Percentiles rank a stretch among this genome's conserved stretches.
Evolutionary conservation across 2,113 vertebrate genomes (phyloP).

Genomic region (Athene cunicularia): DNA sequence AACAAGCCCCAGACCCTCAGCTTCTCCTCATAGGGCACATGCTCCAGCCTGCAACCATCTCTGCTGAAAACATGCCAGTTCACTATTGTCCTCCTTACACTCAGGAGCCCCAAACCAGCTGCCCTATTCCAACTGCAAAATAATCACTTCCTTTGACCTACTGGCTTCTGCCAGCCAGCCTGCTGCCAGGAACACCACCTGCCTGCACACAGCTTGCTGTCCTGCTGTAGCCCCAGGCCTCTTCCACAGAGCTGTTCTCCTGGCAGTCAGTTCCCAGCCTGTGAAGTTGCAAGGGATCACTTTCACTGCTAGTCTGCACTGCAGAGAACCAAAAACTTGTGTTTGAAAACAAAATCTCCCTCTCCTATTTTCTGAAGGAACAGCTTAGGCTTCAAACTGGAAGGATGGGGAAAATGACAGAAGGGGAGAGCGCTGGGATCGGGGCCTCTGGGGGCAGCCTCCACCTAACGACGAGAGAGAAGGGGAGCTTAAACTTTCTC

Average conservation of each 20-base stretch:
- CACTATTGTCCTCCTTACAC: not conserved
- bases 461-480: not conserved
- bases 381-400: not conserved
- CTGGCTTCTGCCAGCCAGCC: not conserved
- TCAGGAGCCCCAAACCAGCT: not conserved
- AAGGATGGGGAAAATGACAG: no score
- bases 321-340: not conserved
- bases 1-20: not conserved
- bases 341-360: not conserved
- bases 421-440: not conserved
- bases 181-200: not conserved
- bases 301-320: not conserved
- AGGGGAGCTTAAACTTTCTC: no score
- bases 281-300: not conserved
- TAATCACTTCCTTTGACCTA: accelerated
- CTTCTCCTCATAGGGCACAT: not conserved
- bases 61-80: not conserved
- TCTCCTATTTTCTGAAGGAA: not conserved
- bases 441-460: not conserved
- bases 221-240: not conserved
- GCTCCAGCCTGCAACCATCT: not conserved
- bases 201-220: not conserved
- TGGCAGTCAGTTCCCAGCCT: not conserved
- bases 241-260: not conserved
- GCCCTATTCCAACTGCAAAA: not conserved